These are phyloP conservation scores for Lasioglossum figueresi DNA, from an alignment of 2,888 invertebrate genomes.

Conservation along the genomic window DNA sequence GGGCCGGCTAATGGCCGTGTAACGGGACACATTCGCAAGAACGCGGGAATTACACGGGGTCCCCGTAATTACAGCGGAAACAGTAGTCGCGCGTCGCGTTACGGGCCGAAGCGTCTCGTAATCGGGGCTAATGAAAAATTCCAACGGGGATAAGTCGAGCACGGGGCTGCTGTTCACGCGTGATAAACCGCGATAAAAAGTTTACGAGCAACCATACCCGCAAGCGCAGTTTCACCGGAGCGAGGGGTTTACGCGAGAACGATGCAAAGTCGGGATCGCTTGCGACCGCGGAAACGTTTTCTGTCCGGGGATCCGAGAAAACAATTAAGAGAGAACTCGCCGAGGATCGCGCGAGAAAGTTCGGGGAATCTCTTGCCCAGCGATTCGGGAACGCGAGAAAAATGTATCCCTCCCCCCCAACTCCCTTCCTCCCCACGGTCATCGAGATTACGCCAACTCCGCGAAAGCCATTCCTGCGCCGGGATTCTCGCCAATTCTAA, in stretches of 20 bases:
- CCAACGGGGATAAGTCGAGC: conserved; percentile 5
- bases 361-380: conserved; percentile 25
- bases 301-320: not conserved
- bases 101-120: conserved; percentile 3
- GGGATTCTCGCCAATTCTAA: conserved; percentile 44
- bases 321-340: not conserved
- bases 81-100: conserved; percentile 22
- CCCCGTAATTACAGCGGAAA: conserved; percentile 12
- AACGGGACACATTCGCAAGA: conserved; percentile 31
- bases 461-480: conserved; percentile 26
- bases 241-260: not conserved
- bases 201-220: conserved; percentile 13
- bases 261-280: not conserved
- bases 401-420: conserved; percentile 21
- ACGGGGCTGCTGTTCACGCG: conserved; percentile 8
- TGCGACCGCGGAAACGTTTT: not conserved
- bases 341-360: not conserved
- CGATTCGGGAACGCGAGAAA: conserved; percentile 11
- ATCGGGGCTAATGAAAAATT: conserved; percentile 49
- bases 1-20: not conserved
- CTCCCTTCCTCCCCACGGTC: not conserved
- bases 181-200: conserved; percentile 34
- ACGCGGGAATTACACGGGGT: conserved; percentile 20
- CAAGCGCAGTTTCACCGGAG: not conserved
- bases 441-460: conserved; percentile 34